Percentiles rank a stretch among this genome's conserved stretches.
phyloP scores from a whole-genome alignment of 2,888 invertebrate genomes.

The Eucera pruinosa region DNA sequence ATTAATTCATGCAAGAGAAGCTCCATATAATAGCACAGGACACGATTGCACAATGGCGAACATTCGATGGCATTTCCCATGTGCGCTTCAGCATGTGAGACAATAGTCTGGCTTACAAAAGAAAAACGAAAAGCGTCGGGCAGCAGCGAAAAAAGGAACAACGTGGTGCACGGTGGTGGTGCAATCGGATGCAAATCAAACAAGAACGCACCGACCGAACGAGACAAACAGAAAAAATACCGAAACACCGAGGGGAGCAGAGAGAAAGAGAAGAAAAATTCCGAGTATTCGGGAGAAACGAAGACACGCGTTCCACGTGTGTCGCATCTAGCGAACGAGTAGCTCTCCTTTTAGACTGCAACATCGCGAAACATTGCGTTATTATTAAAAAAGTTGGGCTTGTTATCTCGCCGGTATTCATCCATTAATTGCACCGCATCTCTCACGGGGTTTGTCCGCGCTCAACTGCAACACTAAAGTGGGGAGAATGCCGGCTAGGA shows the following conservation, averaged over 20 bases:
- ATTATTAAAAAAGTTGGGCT: constrained; percentile 82
- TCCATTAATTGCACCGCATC: constrained; percentile 77
- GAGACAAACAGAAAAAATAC: too few relatives aligned
- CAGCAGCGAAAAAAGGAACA: constrained; percentile 11
- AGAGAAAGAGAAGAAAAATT: neutral
- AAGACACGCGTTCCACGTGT: too few relatives aligned
- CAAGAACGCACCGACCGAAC: constrained; percentile 15
- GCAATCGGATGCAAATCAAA: constrained; percentile 54
- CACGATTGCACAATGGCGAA: neutral
- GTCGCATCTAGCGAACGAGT: constrained; percentile 22
- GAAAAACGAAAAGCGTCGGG: constrained; percentile 23
- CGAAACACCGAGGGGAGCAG: too few relatives aligned
- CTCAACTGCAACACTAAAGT: too few relatives aligned
- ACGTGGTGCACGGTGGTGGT: neutral
- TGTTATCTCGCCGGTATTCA: constrained; percentile 77
- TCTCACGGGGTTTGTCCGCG: constrained; percentile 45
- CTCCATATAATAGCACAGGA: too few relatives aligned
- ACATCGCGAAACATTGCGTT: constrained; percentile 69
- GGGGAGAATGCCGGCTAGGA: neutral
- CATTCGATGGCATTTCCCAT: constrained; percentile 29
- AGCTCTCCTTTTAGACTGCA: constrained; percentile 26
- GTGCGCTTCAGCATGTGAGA: constrained; percentile 38
- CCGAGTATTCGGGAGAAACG: too few relatives aligned
- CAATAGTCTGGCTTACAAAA: constrained; percentile 43
- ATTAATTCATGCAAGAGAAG: too few relatives aligned